These are phyloP conservation scores for Teleogryllus oceanicus DNA, from an alignment of 2,888 invertebrate species.

Conservation along the genomic window DNA sequence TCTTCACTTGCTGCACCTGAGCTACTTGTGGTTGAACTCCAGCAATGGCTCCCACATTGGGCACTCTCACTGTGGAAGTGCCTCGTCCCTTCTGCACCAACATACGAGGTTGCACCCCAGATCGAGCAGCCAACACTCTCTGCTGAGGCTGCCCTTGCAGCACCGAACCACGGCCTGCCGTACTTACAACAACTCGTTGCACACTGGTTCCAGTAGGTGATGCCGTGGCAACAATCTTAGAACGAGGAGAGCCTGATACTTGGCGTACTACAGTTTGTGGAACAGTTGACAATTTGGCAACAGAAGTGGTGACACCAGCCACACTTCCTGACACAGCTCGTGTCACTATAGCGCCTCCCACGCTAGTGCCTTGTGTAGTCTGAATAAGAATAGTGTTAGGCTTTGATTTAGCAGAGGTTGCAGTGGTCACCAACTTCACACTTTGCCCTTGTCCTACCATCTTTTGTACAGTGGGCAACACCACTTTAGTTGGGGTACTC, in stretches of 20 bases:
- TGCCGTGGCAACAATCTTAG: constrained; percentile 27
- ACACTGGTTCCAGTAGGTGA: constrained; percentile 22
- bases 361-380: constrained; percentile 28
- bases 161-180: constrained; percentile 19
- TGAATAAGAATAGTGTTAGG: constrained; percentile 33
- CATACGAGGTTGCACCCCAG: constrained; percentile 29
- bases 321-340: constrained; percentile 22
- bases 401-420: constrained; percentile 28
- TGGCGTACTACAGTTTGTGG: not conserved
- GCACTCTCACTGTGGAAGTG: not conserved
- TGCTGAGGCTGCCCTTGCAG: constrained; percentile 3
- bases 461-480: constrained; percentile 28
- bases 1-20: constrained; percentile 27
- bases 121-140: constrained; percentile 25
- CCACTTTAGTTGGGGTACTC: constrained; percentile 34
- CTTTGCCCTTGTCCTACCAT: constrained; percentile 23
- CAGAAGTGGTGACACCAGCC: not conserved
- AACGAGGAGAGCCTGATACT: not conserved
- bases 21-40: not conserved
- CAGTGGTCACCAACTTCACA: constrained; percentile 9
- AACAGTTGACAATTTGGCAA: not conserved
- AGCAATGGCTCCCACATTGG: not conserved
- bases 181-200: constrained; percentile 26
- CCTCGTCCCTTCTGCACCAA: constrained; percentile 29
- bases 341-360: not conserved